Conservation (phyloP, 2,797 vertebrate species). For the Phoxinus dragarum region DNA sequence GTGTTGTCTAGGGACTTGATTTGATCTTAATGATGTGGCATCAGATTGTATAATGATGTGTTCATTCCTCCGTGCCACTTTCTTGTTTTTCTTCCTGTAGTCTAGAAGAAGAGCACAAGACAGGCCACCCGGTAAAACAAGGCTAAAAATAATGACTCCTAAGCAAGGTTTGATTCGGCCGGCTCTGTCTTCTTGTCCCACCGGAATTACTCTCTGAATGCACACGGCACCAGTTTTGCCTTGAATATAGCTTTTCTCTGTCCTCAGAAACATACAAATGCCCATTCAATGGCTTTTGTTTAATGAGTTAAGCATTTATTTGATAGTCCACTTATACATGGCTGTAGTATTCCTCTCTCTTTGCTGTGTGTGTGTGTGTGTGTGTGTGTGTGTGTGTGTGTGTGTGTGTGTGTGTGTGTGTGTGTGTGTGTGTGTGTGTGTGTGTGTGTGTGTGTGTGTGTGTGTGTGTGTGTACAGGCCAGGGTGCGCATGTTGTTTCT, state of each 20-base stretch:
- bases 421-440: no score
- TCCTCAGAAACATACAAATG: slow-evolving; percentile 31
- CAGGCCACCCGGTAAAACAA: slow-evolving; percentile 78
- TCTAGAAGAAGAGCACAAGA: slow-evolving; percentile 66
- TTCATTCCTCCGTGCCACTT: slow-evolving; percentile 32
- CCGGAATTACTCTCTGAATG: slow-evolving; percentile 77
- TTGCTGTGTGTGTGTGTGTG: no score
- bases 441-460: no score
- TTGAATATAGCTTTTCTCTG: slow-evolving; percentile 9
- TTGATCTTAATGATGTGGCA: slow-evolving; percentile 55
- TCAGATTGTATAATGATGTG: slow-evolving; percentile 56
- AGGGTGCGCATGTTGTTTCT: neutral
- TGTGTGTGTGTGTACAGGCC: neutral
- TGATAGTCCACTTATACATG: neutral
- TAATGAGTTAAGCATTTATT: slow-evolving; percentile 10
- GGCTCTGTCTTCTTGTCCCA: slow-evolving; percentile 75
- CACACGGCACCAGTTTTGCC: slow-evolving; percentile 50
- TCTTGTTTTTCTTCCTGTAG: slow-evolving; percentile 35
- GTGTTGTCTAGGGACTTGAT: slow-evolving; percentile 36
- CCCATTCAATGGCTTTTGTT: slow-evolving; percentile 39
- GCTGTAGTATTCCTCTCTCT: neutral
- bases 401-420: no score
- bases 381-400: no score
- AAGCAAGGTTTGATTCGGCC: slow-evolving; percentile 78
- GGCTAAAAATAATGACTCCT: slow-evolving; percentile 83